Base-by-base conservation (phyloP, 2,797 vertebrate genomes). In the Myotis vivesi region DNA sequence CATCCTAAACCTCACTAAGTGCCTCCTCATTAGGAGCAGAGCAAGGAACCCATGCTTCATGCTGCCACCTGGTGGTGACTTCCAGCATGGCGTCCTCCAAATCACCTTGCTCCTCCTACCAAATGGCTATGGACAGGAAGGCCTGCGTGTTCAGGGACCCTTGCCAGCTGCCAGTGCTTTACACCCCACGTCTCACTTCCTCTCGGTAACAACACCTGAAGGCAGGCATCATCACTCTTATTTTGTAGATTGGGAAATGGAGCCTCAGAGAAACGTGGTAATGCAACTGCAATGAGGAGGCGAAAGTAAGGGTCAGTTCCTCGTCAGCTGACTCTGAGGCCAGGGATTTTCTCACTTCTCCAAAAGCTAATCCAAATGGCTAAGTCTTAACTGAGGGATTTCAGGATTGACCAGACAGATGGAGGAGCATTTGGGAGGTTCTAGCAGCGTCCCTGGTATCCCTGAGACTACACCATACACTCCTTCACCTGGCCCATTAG, bases 31-130 rank as follows among this genome's bases (percentile, higher is more conserved):
- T 16, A 88, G n/a, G 3, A 69, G 16, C 17, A 0, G n/a, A 68
- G 38, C 0, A 33, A 19, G 66, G 55, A 82, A 77, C 19, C 23
- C 36, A 55, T 59, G 68, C 79, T 41, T n/a, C 6, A 38, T 94
- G 90, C 94, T 97, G 96, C 96, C 97, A 97, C 94, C 96, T 96
- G 79, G 90, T 95, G 96, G 95, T 95, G 15, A 86, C 46, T 93
- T 92, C 9, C 41, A 94, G 82, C 13, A 88, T 6, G 64, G 49
- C 2, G 4, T 17, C 51, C 53, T 62, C 91, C 33, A 8, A 79
- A 77, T 19, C 22, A 41, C 33, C 33, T 28, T 22, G 69, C 36
- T 83, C 46, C 77, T 62, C 36, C n/a, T 12, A 5, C 19, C 5
- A 5, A n/a, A 69, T 22, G 28, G 2, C 8, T 4, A 3, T 20